A percentile compares a stretch with the other conserved stretches of the same genome.
These are phyloP conservation scores for Cryptus viduatorius DNA, from an alignment of 2,888 invertebrate species.

Conservation along the genomic window DNA sequence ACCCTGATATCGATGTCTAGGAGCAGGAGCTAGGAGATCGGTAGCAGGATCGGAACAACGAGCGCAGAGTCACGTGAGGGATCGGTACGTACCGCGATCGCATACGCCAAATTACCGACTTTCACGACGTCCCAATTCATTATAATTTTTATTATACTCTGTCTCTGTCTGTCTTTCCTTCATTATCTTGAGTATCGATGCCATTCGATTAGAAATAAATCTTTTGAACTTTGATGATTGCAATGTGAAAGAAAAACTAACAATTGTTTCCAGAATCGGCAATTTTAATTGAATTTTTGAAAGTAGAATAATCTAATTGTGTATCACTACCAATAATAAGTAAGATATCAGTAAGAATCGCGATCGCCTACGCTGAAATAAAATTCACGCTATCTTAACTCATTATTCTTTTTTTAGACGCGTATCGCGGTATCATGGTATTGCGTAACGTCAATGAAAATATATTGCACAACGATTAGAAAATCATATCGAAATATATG, in stretches of 20 bases:
- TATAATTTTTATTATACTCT: not conserved
- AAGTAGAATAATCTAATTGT: too few relatives aligned
- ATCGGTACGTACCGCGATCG: constrained; percentile 6
- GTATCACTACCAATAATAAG: too few relatives aligned
- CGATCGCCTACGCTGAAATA: too few relatives aligned
- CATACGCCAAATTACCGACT: not conserved
- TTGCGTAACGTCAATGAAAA: too few relatives aligned
- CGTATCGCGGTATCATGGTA: too few relatives aligned
- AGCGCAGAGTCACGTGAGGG: constrained; percentile 14
- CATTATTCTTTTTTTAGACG: too few relatives aligned
- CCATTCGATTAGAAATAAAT: not conserved
- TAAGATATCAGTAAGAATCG: too few relatives aligned
- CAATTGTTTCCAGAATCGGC: not conserved
- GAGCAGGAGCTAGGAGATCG: constrained; percentile 78
- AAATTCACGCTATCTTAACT: too few relatives aligned
- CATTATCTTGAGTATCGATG: not conserved
- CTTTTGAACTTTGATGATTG: not conserved
- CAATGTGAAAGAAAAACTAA: not conserved
- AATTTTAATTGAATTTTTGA: not conserved
- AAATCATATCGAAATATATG: too few relatives aligned
- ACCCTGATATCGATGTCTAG: constrained; percentile 78
- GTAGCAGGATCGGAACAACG: constrained; percentile 71
- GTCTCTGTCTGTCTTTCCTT: not conserved
- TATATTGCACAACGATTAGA: too few relatives aligned
- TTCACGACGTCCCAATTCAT: not conserved